Conservation (phyloP, 2,888 invertebrate species). For the Platynereis dumerilii region DNA sequence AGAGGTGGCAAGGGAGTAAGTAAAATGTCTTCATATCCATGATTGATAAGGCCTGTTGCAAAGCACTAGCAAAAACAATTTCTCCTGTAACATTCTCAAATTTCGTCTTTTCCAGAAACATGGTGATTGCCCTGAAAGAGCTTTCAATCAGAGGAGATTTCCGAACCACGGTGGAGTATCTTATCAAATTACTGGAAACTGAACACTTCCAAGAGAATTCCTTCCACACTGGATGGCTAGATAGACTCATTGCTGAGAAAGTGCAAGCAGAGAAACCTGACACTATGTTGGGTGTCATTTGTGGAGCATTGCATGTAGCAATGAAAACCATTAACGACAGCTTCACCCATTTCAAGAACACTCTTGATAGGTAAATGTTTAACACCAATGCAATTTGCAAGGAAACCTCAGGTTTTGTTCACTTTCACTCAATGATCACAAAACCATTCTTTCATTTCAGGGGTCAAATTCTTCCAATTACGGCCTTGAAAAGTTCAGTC, state of each 20-base stretch:
- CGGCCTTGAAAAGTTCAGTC: constrained; percentile 85
- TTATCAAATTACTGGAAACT: constrained; percentile 94
- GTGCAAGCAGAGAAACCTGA: constrained; percentile 92
- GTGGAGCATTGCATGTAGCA: constrained; percentile 91
- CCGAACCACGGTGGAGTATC: constrained; percentile 96
- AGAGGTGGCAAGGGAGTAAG: constrained; percentile 68
- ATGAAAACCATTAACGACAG: constrained; percentile 83
- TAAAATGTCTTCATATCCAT: too few relatives aligned
- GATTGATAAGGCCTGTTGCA: too few relatives aligned
- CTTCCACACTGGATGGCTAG: constrained; percentile 97
- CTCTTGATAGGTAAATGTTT: constrained; percentile 77
- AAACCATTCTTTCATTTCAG: constrained; percentile 62
- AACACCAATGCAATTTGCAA: too few relatives aligned
- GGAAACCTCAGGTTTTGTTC: too few relatives aligned
- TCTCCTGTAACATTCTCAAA: too few relatives aligned
- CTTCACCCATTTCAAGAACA: constrained; percentile 88
- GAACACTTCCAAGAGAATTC: constrained; percentile 84
- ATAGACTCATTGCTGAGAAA: constrained; percentile 90
- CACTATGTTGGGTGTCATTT: constrained; percentile 87
- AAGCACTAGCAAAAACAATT: too few relatives aligned
- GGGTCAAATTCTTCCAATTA: constrained; percentile 91
- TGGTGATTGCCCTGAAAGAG: constrained; percentile 97
- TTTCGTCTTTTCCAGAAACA: constrained; percentile 71
- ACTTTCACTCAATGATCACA: too few relatives aligned
- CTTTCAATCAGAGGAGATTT: constrained; percentile 97